These are phyloP conservation scores for Slavum lentiscoides DNA, from an alignment of 2,888 invertebrate species.

Conservation along the genomic window DNA sequence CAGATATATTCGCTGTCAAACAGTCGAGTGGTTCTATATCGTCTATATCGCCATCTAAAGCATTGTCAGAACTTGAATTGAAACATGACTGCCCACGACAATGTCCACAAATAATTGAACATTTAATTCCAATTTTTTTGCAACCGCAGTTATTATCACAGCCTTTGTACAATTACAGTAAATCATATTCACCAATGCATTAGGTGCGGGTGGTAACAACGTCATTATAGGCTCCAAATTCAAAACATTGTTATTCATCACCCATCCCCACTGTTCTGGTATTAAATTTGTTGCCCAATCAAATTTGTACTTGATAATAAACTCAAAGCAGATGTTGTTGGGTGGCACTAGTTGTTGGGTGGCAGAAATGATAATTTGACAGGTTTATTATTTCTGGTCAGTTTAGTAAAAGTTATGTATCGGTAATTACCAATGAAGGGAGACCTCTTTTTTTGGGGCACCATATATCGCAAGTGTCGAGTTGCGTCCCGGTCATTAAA, in stretches of 20 bases:
- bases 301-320: constrained; percentile 57
- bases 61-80: constrained; percentile 10
- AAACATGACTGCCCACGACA: constrained; percentile 16
- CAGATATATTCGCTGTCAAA: constrained; percentile 18
- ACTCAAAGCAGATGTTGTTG: constrained; percentile 57
- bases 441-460: not conserved
- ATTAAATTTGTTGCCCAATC: constrained; percentile 56
- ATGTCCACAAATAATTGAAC: constrained; percentile 31
- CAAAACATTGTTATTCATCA: constrained; percentile 55
- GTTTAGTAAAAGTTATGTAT: constrained; percentile 16
- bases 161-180: constrained; percentile 38
- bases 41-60: not conserved
- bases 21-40: constrained; percentile 3
- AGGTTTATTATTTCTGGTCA: constrained; percentile 18
- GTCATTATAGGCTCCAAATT: constrained; percentile 55
- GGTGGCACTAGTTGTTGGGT: constrained; percentile 54
- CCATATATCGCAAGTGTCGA: too few relatives aligned
- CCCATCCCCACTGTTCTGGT: constrained; percentile 58
- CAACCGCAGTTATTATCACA: constrained; percentile 33
- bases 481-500: too few relatives aligned
- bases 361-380: not conserved
- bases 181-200: constrained; percentile 47
- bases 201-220: constrained; percentile 56
- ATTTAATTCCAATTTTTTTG: constrained; percentile 16
- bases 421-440: not conserved